Evolutionary conservation across 2,797 vertebrate species (phyloP).

Genomic region (Carduelis carduelis): DNA sequence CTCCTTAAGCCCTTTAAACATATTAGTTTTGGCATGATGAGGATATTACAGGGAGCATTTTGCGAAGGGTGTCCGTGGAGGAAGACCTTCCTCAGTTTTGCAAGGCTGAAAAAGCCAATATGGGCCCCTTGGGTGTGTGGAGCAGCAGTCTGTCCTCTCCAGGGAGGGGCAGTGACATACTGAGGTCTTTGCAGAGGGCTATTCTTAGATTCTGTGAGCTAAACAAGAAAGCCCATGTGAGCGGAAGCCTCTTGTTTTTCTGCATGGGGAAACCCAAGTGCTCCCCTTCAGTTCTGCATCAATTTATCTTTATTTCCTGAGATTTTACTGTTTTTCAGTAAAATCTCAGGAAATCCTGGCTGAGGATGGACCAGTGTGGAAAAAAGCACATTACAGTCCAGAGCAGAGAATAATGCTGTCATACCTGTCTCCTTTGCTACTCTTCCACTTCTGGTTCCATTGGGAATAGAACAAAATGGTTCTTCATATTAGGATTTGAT

Average conservation of each 20-base stretch:
- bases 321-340: background rate
- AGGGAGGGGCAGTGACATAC: background rate
- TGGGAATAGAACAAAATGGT: background rate
- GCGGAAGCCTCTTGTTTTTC: background rate
- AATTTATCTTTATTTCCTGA: background rate
- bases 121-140: background rate
- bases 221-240: background rate
- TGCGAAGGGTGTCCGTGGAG: background rate
- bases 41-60: background rate
- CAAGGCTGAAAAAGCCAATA: background rate
- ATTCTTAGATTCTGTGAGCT: background rate
- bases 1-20: background rate
- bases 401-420: background rate
- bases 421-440: background rate
- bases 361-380: background rate
- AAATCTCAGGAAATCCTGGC: background rate
- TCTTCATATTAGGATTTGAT: background rate
- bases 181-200: background rate
- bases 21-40: background rate
- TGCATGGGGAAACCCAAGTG: background rate
- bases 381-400: background rate
- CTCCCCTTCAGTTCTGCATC: background rate
- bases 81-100: background rate
- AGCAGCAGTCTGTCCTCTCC: background rate
- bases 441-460: background rate